These are phyloP conservation scores for Apotomis turbidana DNA, from an alignment of 2,888 invertebrate genomes.

Conservation along the genomic window DNA sequence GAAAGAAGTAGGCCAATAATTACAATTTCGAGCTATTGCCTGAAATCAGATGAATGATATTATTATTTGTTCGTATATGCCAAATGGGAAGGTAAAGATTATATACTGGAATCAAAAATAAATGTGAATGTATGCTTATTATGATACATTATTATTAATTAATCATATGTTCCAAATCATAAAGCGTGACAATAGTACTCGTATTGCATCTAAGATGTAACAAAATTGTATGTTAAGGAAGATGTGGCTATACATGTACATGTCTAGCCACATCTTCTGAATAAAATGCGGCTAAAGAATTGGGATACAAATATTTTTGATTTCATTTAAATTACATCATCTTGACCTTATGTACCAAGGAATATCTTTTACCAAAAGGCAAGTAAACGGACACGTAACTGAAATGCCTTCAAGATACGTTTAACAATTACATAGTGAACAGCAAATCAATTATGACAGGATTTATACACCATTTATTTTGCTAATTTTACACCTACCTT, in stretches of 20 bases:
- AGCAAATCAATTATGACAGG: slow-evolving; percentile 33
- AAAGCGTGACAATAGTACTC: too few species aligned
- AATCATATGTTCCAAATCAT: too few species aligned
- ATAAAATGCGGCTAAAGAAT: too few species aligned
- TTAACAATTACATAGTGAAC: slow-evolving; percentile 26
- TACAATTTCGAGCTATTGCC: slow-evolving; percentile 13
- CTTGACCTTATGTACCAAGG: slow-evolving; percentile 30
- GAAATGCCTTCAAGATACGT: slow-evolving; percentile 17
- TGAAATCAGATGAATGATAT: slow-evolving; percentile 14
- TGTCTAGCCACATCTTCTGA: too few species aligned
- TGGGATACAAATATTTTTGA: slow-evolving; percentile 4
- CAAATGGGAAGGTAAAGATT: slow-evolving; percentile 26
- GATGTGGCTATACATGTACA: too few species aligned
- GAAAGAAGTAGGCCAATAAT: slow-evolving; percentile 15
- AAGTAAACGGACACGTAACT: slow-evolving; percentile 21
- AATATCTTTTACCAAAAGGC: slow-evolving; percentile 37
- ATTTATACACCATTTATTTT: background rate
- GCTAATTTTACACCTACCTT: slow-evolving; percentile 34
- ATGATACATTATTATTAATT: too few species aligned
- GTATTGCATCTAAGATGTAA: too few species aligned
- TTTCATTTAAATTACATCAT: slow-evolving; percentile 1
- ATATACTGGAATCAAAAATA: slow-evolving; percentile 14
- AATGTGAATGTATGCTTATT: background rate
- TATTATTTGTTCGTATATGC: slow-evolving; percentile 8
- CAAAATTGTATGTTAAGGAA: too few species aligned